Evolutionary conservation across 2,888 invertebrate species (phyloP).

Genomic region (Polymixis lichenea): DNA sequence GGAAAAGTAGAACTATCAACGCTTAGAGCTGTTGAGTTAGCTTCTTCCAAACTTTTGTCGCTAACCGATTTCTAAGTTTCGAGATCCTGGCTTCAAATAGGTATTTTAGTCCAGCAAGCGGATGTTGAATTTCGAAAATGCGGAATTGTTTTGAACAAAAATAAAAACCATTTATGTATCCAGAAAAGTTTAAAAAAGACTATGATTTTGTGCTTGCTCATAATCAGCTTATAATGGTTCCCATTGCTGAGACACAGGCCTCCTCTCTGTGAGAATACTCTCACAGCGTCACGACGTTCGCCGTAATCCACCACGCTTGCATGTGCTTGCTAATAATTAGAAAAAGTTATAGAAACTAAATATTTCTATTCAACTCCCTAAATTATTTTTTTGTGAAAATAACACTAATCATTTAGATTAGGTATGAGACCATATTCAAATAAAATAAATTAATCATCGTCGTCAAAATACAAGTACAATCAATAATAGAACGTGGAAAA

Average conservation of each 20-base stretch:
- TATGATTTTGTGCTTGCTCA: not conserved
- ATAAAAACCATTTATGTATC: not conserved
- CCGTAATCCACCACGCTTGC: no score
- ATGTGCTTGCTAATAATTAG: not conserved
- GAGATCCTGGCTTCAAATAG: constrained; percentile 29
- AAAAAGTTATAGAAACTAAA: not conserved
- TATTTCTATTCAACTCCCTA: not conserved
- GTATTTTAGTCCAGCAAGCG: constrained; percentile 23
- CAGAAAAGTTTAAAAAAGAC: not conserved
- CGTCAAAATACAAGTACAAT: not conserved
- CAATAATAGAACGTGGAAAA: not conserved
- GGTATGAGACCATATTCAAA: not conserved
- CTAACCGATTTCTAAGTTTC: constrained; percentile 45
- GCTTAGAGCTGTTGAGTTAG: constrained; percentile 53
- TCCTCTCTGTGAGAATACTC: no score
- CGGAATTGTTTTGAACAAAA: constrained; percentile 11
- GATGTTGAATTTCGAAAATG: constrained; percentile 7
- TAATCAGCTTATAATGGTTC: no score
- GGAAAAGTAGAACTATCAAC: constrained; percentile 71
- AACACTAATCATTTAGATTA: not conserved
- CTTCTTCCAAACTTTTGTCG: constrained; percentile 52
- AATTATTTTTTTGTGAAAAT: not conserved
- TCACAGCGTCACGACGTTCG: no score
- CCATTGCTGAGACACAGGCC: no score
- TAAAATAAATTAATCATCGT: not conserved